Percentiles rank a stretch among this genome's conserved stretches.
These are phyloP conservation scores for Cydia fagiglandana DNA, from an alignment of 1,140 invertebrate species.

Conservation along the genomic window DNA sequence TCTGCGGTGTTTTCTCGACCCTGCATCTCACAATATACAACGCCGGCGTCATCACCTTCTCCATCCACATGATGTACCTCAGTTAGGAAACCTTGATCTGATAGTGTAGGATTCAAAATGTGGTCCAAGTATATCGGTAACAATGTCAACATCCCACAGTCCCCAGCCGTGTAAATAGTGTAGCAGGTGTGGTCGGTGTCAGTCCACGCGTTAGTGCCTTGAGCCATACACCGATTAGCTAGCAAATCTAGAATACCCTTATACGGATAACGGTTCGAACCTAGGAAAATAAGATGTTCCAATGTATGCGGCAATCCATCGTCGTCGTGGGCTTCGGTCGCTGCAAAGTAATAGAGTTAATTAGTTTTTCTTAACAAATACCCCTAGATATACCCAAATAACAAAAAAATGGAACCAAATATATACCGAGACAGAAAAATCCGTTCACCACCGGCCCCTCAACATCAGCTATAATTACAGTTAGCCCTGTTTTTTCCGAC, in stretches of 20 bases:
- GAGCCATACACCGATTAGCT: slow-evolving; percentile 93
- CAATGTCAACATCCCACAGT: slow-evolving; percentile 91
- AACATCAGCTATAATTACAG: slow-evolving; percentile 89
- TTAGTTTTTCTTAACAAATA: not conserved
- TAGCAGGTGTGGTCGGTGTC: slow-evolving; percentile 94
- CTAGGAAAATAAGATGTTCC: slow-evolving; percentile 95
- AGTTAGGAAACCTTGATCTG: slow-evolving; percentile 89
- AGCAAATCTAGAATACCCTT: slow-evolving; percentile 93
- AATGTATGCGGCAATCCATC: slow-evolving; percentile 95
- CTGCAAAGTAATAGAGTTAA: slow-evolving; percentile 76
- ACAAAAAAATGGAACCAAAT: slow-evolving; percentile 24
- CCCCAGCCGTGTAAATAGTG: slow-evolving; percentile 92
- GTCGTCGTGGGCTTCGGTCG: slow-evolving; percentile 94
- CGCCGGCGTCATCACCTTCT: slow-evolving; percentile 92
- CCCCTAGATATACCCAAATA: not conserved
- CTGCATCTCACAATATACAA: slow-evolving; percentile 97
- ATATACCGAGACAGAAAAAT: slow-evolving; percentile 90
- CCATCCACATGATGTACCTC: slow-evolving; percentile 96
- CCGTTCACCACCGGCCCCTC: slow-evolving; percentile 93
- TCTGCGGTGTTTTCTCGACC: slow-evolving; percentile 90
- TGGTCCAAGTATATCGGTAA: slow-evolving; percentile 95
- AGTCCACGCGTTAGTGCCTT: slow-evolving; percentile 93
- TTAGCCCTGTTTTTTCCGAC: slow-evolving; percentile 88
- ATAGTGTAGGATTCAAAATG: slow-evolving; percentile 90
- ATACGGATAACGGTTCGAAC: slow-evolving; percentile 94